Evolutionary conservation across 2,797 vertebrate genomes (phyloP), one percentile per base, ranked within the genome.

Genomic region (Semotilus atromaculatus): DNA sequence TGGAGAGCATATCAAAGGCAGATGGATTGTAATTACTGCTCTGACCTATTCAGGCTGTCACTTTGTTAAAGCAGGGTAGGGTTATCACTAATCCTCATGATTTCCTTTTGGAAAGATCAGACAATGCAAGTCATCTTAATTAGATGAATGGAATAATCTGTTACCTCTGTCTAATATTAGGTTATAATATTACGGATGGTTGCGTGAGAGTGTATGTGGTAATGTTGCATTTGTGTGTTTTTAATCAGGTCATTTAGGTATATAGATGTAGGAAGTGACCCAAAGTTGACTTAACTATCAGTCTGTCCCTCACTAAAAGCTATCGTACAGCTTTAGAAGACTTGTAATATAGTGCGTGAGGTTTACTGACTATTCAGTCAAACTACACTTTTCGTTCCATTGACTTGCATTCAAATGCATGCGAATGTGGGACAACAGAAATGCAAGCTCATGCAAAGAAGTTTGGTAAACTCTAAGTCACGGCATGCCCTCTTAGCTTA

Each of bases 81-180:
- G 76, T 86, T 85, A 55, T 75, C 60, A 80, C 80, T 85, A 83
- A 85, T 85, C 82, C 64, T 72, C 74, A 36, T 45, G 36, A 80
- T 83, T 80, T 83, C 29, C 23, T 78, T 53, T 72, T 38, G 64
- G 14, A 80, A 71, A 85, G 55, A 85, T 71, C 75, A 81, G 48
- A 60, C 64, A 78, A 53, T 0, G 64, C 48, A 84, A 67, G 31
- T 31, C 68, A 85, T 62, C 60, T 38, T 85, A 79, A 82, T 85
- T 64, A 74, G 53, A 26, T 53, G 68, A 85, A 60, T 82, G 70
- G 70, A 74, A 83, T 76, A 71, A 87, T 87, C 67, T 70, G 77
- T 51, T 51, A 3, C 13, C 19, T 83, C 31, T 55, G 81, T 36
- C 23, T 53, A 36, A 82, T 68, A 73, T 62, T n/a, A 43, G 40